A percentile compares a stretch with the other conserved stretches of the same genome.
phyloP scores from a whole-genome alignment of 2,888 invertebrate genomes.

The Phania funesta region DNA sequence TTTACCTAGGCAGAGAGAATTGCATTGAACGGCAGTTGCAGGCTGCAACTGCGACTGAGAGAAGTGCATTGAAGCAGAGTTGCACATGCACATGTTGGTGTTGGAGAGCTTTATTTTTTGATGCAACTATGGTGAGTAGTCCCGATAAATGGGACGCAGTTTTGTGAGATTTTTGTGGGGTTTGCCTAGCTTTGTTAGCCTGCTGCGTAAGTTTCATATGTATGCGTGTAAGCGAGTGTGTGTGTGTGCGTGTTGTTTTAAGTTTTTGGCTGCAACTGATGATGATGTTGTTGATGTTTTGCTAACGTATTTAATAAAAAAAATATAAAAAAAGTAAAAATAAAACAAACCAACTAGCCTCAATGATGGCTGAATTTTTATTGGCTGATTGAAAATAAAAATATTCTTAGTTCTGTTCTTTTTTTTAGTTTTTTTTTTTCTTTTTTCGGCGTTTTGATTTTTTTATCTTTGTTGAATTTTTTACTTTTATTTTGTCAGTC shows the following conservation, averaged over 20 bases:
- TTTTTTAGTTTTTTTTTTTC: constrained; percentile 59
- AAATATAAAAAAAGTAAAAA: constrained; percentile 31
- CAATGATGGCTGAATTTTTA: constrained; percentile 80
- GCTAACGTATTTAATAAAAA: constrained; percentile 55
- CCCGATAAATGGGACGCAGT: neutral
- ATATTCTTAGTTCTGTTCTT: constrained; percentile 72
- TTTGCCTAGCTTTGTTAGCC: constrained; percentile 49
- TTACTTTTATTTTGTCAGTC: constrained; percentile 69
- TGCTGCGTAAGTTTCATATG: constrained; percentile 20
- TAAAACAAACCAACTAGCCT: constrained; percentile 65
- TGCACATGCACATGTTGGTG: constrained; percentile 13
- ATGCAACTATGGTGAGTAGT: constrained; percentile 24
- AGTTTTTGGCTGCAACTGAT: constrained; percentile 53
- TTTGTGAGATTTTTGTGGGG: constrained; percentile 47
- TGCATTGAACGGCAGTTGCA: constrained; percentile 37
- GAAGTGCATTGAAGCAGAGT: constrained; percentile 51
- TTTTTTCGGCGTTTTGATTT: constrained; percentile 70
- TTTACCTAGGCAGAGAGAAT: constrained; percentile 20
- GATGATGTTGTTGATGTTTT: constrained; percentile 53
- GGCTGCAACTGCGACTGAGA: neutral
- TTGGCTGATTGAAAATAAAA: constrained; percentile 80
- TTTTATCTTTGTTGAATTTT: constrained; percentile 61
- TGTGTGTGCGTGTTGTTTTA: constrained; percentile 28
- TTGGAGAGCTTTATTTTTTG: constrained; percentile 5
- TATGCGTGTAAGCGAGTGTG: neutral